Conservation (phyloP, 1,140 invertebrate genomes). For the Physella acuta region DNA sequence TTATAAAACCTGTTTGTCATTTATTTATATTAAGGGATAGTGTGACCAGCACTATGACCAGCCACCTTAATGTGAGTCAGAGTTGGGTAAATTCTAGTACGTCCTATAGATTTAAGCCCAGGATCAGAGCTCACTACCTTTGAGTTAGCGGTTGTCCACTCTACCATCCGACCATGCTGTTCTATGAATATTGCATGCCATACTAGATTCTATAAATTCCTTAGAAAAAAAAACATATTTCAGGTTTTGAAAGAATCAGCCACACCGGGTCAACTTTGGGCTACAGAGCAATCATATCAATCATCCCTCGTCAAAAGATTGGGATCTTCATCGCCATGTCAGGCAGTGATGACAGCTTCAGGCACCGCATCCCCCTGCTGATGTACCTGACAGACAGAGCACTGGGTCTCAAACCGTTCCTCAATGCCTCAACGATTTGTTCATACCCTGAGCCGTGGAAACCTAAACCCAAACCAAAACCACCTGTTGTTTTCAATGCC, state of each 20-base stretch:
- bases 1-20: too few species aligned
- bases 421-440: conserved; percentile 37
- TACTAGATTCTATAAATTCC: too few species aligned
- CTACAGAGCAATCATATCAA: conserved; percentile 32
- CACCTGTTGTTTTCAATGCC: background rate
- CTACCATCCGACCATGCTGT: too few species aligned
- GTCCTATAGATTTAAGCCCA: too few species aligned
- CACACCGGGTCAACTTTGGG: conserved; percentile 40
- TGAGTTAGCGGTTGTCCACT: too few species aligned
- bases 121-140: too few species aligned
- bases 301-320: conserved; percentile 34
- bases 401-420: conserved; percentile 29
- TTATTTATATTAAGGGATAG: too few species aligned
- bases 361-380: conserved; percentile 29
- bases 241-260: conserved; percentile 32
- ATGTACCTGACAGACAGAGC: conserved; percentile 34
- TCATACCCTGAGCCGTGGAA: conserved; percentile 38
- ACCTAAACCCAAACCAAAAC: background rate
- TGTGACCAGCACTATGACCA: too few species aligned
- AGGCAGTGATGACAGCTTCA: conserved; percentile 30
- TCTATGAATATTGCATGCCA: too few species aligned
- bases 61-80: too few species aligned
- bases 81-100: too few species aligned
- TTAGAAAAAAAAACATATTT: too few species aligned
- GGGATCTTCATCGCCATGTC: conserved; percentile 38